A percentile compares a stretch with the other conserved stretches of the same genome.
Conservation (phyloP, 2,797 vertebrate species). For the Chromis chromis region DNA sequence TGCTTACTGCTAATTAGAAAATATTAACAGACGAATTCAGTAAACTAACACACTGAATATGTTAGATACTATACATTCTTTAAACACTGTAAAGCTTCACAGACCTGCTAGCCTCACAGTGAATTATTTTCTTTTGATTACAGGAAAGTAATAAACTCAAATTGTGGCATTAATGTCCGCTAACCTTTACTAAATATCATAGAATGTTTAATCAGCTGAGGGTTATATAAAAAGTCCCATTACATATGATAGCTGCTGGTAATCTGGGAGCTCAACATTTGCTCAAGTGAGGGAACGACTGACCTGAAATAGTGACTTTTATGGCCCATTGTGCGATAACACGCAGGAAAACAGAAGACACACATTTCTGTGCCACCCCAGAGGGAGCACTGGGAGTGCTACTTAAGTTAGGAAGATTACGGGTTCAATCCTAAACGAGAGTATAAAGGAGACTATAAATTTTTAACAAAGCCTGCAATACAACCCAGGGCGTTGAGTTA, state of each 20-base stretch:
- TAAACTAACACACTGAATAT: too few relatives aligned
- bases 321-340: too few relatives aligned
- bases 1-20: neutral
- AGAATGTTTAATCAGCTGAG: too few relatives aligned
- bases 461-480: neutral
- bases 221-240: neutral
- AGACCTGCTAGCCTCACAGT: too few relatives aligned
- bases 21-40: too few relatives aligned
- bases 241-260: neutral
- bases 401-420: too few relatives aligned
- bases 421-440: too few relatives aligned
- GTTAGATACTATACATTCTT: neutral
- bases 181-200: neutral
- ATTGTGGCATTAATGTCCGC: neutral
- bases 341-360: too few relatives aligned
- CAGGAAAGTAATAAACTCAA: too few relatives aligned
- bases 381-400: neutral
- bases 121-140: neutral
- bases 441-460: too few relatives aligned
- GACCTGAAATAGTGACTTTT: neutral
- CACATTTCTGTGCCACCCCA: neutral
- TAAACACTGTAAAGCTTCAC: too few relatives aligned
- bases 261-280: neutral
- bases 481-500: neutral
- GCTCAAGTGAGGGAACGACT: too few relatives aligned